Conservation (phyloP, 2,113 vertebrate species). For the Panthera leo region DNA sequence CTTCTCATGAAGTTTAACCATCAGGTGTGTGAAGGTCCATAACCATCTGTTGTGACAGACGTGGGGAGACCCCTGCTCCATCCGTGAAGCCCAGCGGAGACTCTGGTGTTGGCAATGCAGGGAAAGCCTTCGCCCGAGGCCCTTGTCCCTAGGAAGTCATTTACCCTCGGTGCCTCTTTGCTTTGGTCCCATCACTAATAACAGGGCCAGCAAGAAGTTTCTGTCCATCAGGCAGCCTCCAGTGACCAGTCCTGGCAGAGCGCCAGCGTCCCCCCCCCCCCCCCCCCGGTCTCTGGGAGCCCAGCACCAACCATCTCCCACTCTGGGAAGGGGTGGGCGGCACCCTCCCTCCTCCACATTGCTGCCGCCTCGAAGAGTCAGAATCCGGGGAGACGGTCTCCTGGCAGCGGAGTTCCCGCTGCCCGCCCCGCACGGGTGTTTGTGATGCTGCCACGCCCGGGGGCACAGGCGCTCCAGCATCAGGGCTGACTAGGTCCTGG, state of each 20-base stretch:
- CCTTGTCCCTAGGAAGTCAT: neutral
- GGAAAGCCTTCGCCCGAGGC: neutral
- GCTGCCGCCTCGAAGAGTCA: neutral
- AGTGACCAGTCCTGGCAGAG: neutral
- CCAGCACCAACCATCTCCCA: neutral
- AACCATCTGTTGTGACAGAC: neutral
- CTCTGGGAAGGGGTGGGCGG: neutral
- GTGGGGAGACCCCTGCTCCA: neutral
- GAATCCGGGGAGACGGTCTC: slow-evolving; percentile 73
- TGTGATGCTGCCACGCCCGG: neutral
- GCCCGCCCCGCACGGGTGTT: neutral
- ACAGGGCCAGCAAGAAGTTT: neutral
- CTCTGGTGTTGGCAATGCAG: neutral
- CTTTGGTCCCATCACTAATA: neutral
- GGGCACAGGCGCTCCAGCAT: fast-evolving
- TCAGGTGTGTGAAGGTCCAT: neutral
- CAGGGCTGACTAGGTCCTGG: neutral
- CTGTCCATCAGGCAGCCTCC: no score
- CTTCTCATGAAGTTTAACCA: neutral
- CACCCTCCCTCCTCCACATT: neutral
- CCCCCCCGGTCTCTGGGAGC: neutral
- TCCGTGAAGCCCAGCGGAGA: neutral
- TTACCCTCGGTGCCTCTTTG: neutral
- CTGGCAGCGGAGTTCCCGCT: slow-evolving; percentile 35
- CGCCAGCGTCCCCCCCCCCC: neutral